Evolutionary conservation across 2,113 vertebrate genomes (phyloP), one percentile per base, ranked within the genome.

Genomic region (Nannospalax galili): DNA sequence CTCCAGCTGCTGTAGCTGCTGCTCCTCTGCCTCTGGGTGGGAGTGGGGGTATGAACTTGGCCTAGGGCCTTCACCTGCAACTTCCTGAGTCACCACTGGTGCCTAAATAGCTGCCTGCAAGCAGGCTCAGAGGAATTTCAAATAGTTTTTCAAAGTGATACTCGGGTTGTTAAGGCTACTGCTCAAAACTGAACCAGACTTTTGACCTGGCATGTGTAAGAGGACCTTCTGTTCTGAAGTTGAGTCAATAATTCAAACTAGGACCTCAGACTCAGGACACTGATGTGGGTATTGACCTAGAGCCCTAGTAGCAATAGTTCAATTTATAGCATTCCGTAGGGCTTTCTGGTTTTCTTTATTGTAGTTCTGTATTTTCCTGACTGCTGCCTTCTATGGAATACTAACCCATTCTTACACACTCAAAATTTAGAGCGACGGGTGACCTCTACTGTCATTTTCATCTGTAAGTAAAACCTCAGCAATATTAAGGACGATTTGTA

Each of bases 281-380:
- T 58, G 19, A 35, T 1, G 0, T 78, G 64, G 40, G 1, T 32
- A 28, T 81, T 90, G 69, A 93, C 52, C 35, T 81, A 62, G 6
- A 40, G 24, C 19, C 48, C 67, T 72, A 26, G 28, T 26, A 58
- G 22, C 65, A 19, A 65, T n/a, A 72, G 37, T 32, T 82, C 32
- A 77, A 52, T 60, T 22, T 15, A 58, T 16, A 87, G 22, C 42
- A 60, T 26, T 87, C 12, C 0, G 9, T 45, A 30, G 5, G 1
- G 17, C 74, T 87, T 92, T 96, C 73, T 60, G 9, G 35, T 85
- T 82, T 84, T 90, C 77, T 85, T 95, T 56, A 42, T 73, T 77
- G 37, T 60, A 16, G 20, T 56, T 67, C 40, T 75, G n/a, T 80
- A 85, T 35, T 92, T 52, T 92, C 24, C 56, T 92, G 24, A 58